Evolutionary conservation across 1,140 invertebrate species (phyloP), one percentile per base, ranked within the genome.

Genomic region (Bradynema listronoti): DNA sequence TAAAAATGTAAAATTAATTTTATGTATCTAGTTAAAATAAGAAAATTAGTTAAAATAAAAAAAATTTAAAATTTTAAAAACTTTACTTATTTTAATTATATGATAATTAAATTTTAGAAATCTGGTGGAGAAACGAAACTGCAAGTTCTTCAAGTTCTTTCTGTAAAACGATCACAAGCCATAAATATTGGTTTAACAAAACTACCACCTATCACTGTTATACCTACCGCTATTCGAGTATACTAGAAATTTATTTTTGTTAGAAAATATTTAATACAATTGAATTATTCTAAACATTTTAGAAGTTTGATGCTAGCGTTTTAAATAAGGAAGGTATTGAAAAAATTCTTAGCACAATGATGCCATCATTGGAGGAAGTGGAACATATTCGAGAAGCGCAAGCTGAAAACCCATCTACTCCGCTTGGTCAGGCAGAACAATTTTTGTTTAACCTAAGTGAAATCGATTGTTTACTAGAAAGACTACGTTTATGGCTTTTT

Each of bases 101-200:
- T 65, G 62, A 22, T 14, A 30, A 11, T 56, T 33, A 9, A 11
- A n/a, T 63, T 68, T 24, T 30, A 77, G 67, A 77, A 77, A 59
- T 45, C 89, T 90, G 79, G 84, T 87, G 80, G 90, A 88, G 79
- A 94, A 49, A 41, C 68, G 78, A 95, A 88, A 42, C 67, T 69
- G 75, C 89, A 92, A 79, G 89, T 92, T 80, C 86, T 96, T 55
- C 89, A 94, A 52, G 91, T 99, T 27, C 81, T 99, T 77, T 91
- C 96, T 80, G 86, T 91, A 24, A 99, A 99, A 78, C 83, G 95
- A 64, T 98, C 93, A 1, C 97, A 99, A 80, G 91, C 91, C 9
- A 98, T 99, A 67, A 99, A 98, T 79, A 99, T 99, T 73, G 91
- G 91, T n/a, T 90, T 99, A 86, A 99, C 93, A 7, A 96, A 96